Evolutionary conservation across 1,140 invertebrate genomes (phyloP), one percentile per base, ranked within the genome.

Genomic region (Pseudachorutes palmiensis): DNA sequence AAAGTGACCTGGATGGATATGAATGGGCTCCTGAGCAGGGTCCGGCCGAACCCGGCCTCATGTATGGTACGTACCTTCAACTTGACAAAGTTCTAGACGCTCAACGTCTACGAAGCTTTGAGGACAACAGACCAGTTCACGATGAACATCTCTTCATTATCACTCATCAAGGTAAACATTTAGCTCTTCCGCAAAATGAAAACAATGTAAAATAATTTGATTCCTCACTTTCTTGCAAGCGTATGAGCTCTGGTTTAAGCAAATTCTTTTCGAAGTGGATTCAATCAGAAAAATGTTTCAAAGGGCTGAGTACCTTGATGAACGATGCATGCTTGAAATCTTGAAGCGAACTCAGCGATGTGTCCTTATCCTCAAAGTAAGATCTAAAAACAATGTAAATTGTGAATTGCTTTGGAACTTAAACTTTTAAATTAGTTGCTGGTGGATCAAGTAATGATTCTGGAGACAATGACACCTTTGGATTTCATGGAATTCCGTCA

Each of bases 181-280:
- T n/a, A n/a, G n/a, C n/a, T n/a, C n/a, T n/a, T n/a, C n/a, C n/a
- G n/a, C n/a, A n/a, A n/a, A n/a, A n/a, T n/a, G n/a, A n/a, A n/a
- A n/a, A n/a, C n/a, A n/a, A n/a, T n/a, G n/a, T n/a, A n/a, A n/a
- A n/a, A n/a, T n/a, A n/a, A n/a, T n/a, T n/a, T n/a, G n/a, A n/a
- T n/a, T n/a, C n/a, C n/a, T n/a, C n/a, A n/a, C n/a, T 41, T 62
- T 55, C 51, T 5, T 22, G 12, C 60, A 82, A 97, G 95, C 94
- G 0, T 98, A 98, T 79, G 97, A 99, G 78, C 81, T 99, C 19
- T 99, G 97, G 97, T 99, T 99, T 82, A 98, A 98, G 79, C 96
- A 99, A 82, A 97, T 99, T 45, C 89, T 99, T 63, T 97, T 87
- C 76, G 97, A 99, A 76, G 80, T 99, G 65, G 95, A 98, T 76